Conservation (phyloP, 1,140 invertebrate genomes). For the Brachionus sp. region DNA sequence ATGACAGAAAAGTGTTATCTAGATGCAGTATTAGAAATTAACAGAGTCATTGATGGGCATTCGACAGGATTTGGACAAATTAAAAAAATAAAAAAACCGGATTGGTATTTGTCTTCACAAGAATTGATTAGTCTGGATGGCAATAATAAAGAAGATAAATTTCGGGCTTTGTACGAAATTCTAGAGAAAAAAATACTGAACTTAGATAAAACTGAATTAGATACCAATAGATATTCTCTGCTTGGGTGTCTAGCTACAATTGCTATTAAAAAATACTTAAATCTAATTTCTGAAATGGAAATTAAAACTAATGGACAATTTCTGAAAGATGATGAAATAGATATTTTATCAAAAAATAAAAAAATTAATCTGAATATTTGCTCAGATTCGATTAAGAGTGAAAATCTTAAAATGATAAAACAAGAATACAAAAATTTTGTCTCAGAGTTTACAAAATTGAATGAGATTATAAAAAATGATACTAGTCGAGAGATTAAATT, state of each 20-base stretch:
- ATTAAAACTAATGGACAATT: background rate
- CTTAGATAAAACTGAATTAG: background rate
- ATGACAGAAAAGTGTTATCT: background rate
- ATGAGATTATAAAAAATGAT: background rate
- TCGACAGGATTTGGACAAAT: background rate
- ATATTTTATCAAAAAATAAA: background rate
- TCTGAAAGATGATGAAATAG: background rate
- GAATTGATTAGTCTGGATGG: background rate
- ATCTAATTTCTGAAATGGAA: background rate
- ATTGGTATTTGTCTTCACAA: slow-evolving; percentile 3
- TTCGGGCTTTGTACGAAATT: background rate
- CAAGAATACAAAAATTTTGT: background rate
- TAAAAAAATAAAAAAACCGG: background rate
- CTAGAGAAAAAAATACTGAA: background rate
- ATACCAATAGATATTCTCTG: background rate
- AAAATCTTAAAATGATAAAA: background rate
- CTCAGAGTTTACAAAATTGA: background rate
- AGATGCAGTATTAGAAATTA: slow-evolving; percentile 2
- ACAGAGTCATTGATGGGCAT: background rate
- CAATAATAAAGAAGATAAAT: background rate
- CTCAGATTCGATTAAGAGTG: background rate
- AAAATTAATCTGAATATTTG: background rate
- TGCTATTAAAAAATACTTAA: background rate
- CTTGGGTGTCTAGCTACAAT: background rate
- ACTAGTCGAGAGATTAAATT: background rate